Conservation (phyloP, 1,140 invertebrate genomes). For the Sycophaga agraensis region DNA sequence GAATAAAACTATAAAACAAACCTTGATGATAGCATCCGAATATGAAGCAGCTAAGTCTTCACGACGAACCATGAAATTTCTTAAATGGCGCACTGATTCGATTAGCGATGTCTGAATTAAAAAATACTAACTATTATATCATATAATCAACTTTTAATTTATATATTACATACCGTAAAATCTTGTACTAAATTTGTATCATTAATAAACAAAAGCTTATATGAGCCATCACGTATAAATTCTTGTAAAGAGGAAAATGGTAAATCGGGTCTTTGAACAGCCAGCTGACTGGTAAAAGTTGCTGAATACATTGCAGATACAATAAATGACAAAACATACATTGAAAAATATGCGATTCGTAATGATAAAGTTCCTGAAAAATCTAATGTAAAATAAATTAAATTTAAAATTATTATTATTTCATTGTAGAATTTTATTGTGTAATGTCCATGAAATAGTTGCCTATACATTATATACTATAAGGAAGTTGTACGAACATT, state of each 20-base stretch:
- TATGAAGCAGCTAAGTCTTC: background rate
- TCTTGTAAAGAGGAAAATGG: constrained; percentile 33
- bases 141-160: background rate
- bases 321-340: constrained; percentile 30
- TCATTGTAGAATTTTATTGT: too few relatives aligned
- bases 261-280: constrained; percentile 18
- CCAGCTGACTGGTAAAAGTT: constrained; percentile 31
- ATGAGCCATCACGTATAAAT: constrained; percentile 31
- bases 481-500: too few relatives aligned
- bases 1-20: background rate
- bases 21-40: background rate
- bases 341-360: constrained; percentile 29
- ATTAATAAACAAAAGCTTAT: constrained; percentile 26
- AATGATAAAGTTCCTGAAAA: background rate
- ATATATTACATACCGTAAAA: background rate
- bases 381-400: background rate
- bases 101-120: background rate
- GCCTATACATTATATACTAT: too few relatives aligned
- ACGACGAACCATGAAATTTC: background rate
- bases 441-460: too few relatives aligned
- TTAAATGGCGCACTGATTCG: background rate
- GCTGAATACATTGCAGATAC: constrained; percentile 36
- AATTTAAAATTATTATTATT: background rate
- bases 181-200: constrained; percentile 7
- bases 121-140: background rate